Evolutionary conservation across 2,888 invertebrate species (phyloP).

Genomic region (Meteorus cinctellus): DNA sequence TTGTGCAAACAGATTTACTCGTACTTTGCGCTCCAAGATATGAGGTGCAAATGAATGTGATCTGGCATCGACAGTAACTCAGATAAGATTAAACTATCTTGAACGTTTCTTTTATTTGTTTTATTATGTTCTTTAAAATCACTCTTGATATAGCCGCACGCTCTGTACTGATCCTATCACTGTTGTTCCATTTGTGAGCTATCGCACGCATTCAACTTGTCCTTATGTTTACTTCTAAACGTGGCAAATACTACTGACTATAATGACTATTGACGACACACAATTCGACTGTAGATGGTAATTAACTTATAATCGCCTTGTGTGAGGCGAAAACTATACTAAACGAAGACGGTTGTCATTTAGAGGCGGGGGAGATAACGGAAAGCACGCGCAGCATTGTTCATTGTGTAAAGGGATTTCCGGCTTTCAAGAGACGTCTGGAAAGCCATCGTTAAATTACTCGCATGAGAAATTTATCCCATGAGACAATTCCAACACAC

Average conservation of each 20-base stretch:
- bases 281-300: slow-evolving; percentile 6
- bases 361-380: slow-evolving; percentile 36
- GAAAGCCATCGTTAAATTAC: slow-evolving; percentile 24
- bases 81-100: slow-evolving; percentile 44
- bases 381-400: slow-evolving; percentile 38
- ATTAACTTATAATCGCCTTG: slow-evolving; percentile 24
- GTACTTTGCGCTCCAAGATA: slow-evolving; percentile 15
- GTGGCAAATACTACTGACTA: not conserved
- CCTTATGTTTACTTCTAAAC: not conserved
- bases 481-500: slow-evolving; percentile 27
- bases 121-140: slow-evolving; percentile 36
- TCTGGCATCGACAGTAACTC: slow-evolving; percentile 23
- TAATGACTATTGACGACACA: not conserved
- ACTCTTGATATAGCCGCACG: slow-evolving; percentile 17
- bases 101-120: slow-evolving; percentile 31
- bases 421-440: slow-evolving; percentile 32
- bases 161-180: slow-evolving; percentile 6
- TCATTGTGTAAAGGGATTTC: slow-evolving; percentile 43
- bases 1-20: not conserved
- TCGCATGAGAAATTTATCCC: slow-evolving; percentile 29
- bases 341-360: slow-evolving; percentile 22
- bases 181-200: not conserved
- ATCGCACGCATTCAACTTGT: not conserved
- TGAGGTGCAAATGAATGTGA: slow-evolving; percentile 27
- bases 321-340: slow-evolving; percentile 15